phyloP scores from a whole-genome alignment of 2,888 invertebrate genomes.

The Lasioglossum zephyrum region DNA sequence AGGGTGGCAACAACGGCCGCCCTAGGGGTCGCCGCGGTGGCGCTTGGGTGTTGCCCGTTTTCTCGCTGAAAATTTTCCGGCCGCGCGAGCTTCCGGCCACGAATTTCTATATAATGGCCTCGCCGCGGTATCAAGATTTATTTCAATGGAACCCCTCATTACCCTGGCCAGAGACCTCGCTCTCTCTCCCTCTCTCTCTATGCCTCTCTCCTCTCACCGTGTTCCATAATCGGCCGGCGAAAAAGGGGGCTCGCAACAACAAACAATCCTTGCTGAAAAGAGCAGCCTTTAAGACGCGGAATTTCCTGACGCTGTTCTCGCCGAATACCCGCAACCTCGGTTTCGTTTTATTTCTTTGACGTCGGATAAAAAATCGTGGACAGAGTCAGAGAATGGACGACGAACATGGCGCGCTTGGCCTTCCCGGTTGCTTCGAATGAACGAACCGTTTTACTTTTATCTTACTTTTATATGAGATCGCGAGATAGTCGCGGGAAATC shows the following conservation, averaged over 20 bases:
- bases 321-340: not conserved
- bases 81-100: slow-evolving; percentile 64
- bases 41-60: slow-evolving; percentile 52
- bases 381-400: no score
- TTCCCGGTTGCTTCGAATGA: not conserved
- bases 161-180: slow-evolving; percentile 67
- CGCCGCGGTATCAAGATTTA: slow-evolving; percentile 81
- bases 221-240: slow-evolving; percentile 26
- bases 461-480: not conserved
- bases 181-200: not conserved
- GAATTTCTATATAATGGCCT: slow-evolving; percentile 80
- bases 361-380: not conserved
- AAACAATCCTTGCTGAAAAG: slow-evolving; percentile 25
- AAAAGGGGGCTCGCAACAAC: slow-evolving; percentile 20
- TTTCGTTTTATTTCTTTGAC: not conserved
- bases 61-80: slow-evolving; percentile 67
- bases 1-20: slow-evolving; percentile 46
- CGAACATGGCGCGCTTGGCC: not conserved
- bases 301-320: slow-evolving; percentile 12
- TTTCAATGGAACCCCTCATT: slow-evolving; percentile 82
- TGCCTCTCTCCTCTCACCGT: not conserved
- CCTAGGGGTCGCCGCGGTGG: slow-evolving; percentile 10
- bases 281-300: slow-evolving; percentile 14
- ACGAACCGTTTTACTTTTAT: slow-evolving; percentile 10
- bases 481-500: not conserved